Base-by-base conservation (phyloP, 2,113 vertebrate genomes). In the Otocyon megalotis region DNA sequence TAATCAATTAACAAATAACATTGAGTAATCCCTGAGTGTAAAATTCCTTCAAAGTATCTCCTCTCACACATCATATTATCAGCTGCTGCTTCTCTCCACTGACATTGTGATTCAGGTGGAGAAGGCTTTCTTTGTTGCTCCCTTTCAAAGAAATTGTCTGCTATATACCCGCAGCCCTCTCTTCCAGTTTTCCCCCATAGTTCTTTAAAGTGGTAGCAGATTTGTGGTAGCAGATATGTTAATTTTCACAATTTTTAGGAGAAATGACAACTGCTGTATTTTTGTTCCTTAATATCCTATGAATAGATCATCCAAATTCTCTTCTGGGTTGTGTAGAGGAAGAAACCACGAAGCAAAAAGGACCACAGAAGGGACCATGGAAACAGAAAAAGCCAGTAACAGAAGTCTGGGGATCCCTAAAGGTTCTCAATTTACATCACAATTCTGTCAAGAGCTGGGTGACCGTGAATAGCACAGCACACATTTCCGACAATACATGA, bases 101-200 rank as follows among this genome's bases (percentile, higher is more conserved):
- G 22, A 37, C 26, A n/a, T 19, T 81, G 2, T 37, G 85, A 85
- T 83, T 87, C 35, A 76, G 22, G 1, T 15, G 54, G 20, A 74
- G 43, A 62, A 69, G 17, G 0, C 13, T 1, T 37, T 94, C 7
- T 4, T 30, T 1, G 0, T 76, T 80, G 63, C 48, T 19, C 22
- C 43, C 14, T 81, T 82, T 53, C 53, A 94, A 26, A 63, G 1
- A 53, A 95, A 28, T 76, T 84, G 0, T 26, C 17, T 54, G 6
- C 1, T 43, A 35, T 30, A 11, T 32, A 53, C 63, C 0, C 0
- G 0, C 2, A 60, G 2, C 6, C 26, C 13, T 77, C 0, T 30
- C 58, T 37, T 81, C 15, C 8, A 28, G 16, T 19, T 94, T 83
- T 83, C 26, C n/a, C n/a, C 11, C 4, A 5, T 16, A 71, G 14